Evolutionary conservation across 2,888 invertebrate species (phyloP).

Genomic region (Acleris laterana): DNA sequence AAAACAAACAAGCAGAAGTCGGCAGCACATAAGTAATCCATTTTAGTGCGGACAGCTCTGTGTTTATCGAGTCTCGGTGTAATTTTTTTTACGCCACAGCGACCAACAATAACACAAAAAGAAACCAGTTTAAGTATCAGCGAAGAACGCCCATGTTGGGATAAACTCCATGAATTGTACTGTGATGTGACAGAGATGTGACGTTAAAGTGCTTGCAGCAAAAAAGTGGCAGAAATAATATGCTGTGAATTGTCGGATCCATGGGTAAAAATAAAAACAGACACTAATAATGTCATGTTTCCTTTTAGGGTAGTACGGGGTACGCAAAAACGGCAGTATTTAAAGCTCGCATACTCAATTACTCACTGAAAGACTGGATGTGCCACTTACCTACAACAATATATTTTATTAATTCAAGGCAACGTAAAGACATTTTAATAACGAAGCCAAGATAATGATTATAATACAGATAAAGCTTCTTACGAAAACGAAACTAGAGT

Average conservation of each 20-base stretch:
- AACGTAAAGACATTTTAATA: slow-evolving; percentile 5
- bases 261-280: slow-evolving; percentile 36
- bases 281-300: slow-evolving; percentile 28
- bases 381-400: slow-evolving; percentile 57
- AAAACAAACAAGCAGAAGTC: slow-evolving; percentile 30
- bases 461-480: not conserved
- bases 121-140: slow-evolving; percentile 36
- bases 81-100: slow-evolving; percentile 29
- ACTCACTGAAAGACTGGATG: slow-evolving; percentile 44
- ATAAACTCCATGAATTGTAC: slow-evolving; percentile 29
- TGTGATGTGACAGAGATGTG: slow-evolving; percentile 36
- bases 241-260: slow-evolving; percentile 22
- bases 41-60: slow-evolving; percentile 35
- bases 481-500: not conserved
- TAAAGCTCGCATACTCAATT: slow-evolving; percentile 41
- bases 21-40: slow-evolving; percentile 25
- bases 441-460: not conserved
- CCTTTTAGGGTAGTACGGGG: slow-evolving; percentile 22
- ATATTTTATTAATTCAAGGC: slow-evolving; percentile 33
- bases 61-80: slow-evolving; percentile 39
- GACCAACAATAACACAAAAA: slow-evolving; percentile 18
- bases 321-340: slow-evolving; percentile 27
- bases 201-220: slow-evolving; percentile 31
- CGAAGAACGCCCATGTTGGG: slow-evolving; percentile 18
- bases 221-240: slow-evolving; percentile 33